Evolutionary conservation across 2,888 invertebrate species (phyloP).

Genomic region (Apamea sordens): DNA sequence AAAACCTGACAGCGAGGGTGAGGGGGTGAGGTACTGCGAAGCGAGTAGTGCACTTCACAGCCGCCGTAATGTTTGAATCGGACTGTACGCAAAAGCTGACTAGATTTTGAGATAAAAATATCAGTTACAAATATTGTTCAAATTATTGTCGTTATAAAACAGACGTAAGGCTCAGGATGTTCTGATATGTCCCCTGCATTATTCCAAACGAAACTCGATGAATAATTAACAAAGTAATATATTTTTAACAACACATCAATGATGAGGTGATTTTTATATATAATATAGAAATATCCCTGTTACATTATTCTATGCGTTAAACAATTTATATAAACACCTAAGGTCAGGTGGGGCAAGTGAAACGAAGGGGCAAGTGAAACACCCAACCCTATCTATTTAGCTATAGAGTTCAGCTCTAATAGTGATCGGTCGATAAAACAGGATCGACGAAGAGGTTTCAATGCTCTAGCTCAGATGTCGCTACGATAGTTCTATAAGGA

Average conservation of each 20-base stretch:
- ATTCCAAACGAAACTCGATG: slow-evolving; percentile 46
- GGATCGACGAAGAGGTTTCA: no score
- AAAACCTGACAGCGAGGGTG: no score
- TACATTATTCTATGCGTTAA: slow-evolving; percentile 53
- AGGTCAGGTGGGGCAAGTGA: no score
- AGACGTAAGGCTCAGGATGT: slow-evolving; percentile 55
- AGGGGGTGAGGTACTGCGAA: background rate
- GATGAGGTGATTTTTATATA: slow-evolving; percentile 49
- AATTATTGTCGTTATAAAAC: slow-evolving; percentile 66
- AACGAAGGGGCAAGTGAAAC: no score
- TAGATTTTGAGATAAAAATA: slow-evolving; percentile 65
- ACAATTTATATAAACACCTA: slow-evolving; percentile 55
- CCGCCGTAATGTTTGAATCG: background rate
- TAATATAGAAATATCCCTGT: slow-evolving; percentile 61
- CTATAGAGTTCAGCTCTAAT: no score
- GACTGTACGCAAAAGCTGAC: slow-evolving; percentile 55
- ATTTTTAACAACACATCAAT: slow-evolving; percentile 30
- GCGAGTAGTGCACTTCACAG: background rate
- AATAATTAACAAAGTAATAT: slow-evolving; percentile 33
- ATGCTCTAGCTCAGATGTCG: no score
- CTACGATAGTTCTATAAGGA: no score
- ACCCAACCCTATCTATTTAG: no score
- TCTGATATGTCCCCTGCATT: slow-evolving; percentile 67
- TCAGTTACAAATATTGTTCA: slow-evolving; percentile 34
- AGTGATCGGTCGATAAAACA: no score